These are phyloP conservation scores for Okamejei kenojei DNA, from an alignment of 2,797 vertebrate genomes.

Conservation along the genomic window DNA sequence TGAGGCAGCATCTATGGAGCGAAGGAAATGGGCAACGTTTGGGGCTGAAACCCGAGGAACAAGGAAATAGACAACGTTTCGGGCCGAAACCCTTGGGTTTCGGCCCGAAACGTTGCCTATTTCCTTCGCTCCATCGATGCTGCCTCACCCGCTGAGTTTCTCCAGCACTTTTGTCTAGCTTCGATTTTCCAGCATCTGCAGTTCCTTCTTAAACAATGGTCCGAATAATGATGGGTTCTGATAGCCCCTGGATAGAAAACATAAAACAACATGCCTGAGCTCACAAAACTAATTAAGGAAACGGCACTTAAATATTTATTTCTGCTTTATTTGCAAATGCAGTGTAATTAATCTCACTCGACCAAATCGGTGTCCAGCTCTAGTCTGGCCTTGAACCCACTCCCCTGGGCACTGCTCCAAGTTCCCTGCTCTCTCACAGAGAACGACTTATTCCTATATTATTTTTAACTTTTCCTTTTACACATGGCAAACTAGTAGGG, in stretches of 20 bases:
- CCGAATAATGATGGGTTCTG: background rate
- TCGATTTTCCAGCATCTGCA: too few species aligned
- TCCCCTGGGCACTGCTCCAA: background rate
- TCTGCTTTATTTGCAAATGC: conserved; percentile 16
- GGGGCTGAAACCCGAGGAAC: too few species aligned
- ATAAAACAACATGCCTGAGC: background rate
- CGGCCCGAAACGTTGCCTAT: too few species aligned
- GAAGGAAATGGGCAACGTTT: too few species aligned
- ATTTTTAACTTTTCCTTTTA: background rate
- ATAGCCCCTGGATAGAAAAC: background rate
- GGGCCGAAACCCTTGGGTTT: too few species aligned
- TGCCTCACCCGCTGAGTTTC: too few species aligned
- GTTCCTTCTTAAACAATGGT: too few species aligned
- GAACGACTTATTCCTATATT: background rate
- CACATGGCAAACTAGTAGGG: too few species aligned
- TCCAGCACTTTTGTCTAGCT: too few species aligned
- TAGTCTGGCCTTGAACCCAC: background rate
- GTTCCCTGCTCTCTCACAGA: background rate
- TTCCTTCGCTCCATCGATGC: too few species aligned
- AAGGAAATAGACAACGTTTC: too few species aligned
- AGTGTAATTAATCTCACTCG: background rate
- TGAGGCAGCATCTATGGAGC: too few species aligned
- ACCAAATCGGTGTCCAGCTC: background rate
- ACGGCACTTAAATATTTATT: background rate
- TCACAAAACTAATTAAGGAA: background rate